Evolutionary conservation across 2,888 invertebrate species (phyloP), one percentile per base, ranked within the genome.

Genomic region (Cotesia congregata): DNA sequence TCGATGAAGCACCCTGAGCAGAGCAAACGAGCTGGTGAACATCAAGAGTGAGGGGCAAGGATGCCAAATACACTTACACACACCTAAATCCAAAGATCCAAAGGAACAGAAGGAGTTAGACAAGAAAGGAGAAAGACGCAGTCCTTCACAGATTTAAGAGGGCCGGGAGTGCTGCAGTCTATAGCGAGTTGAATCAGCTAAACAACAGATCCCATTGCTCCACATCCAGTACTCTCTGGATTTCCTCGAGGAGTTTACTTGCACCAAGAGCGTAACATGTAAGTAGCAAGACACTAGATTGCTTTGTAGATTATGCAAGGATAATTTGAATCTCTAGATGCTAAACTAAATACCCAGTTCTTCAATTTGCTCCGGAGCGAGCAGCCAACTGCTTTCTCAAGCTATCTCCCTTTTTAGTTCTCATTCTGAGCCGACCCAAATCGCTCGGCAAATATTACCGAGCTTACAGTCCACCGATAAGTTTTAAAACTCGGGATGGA

Each of bases 1-100:
- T 77, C 62, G 75, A 75, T 67, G 70, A 81, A 81, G 78, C 75
- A 40, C 62, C 7, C 50, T 50, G 50, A 50, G 50, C 50, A 6
- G 50, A 50, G 50, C 50, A 50, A 50, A 50, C 50, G 50, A 50
- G 50, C 50, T 50, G 50, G 50, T 50, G 50, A 50, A 50, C 50
- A 50, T 50, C 50, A 50, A 50, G 50, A 50, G 50, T 50, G 7
- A 9, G 12, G 12, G 12, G 50, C 2, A 50, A 7, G 7, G 12
- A 9, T 30, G 67, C 17, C 15, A 20, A 20, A 69, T 30, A 30
- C 50, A 50, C 12, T 50, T 50, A 50, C 12, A 50, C 12, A 50
- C 30, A 30, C 30, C 30, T 30, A 30, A 2, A 30, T 30, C 3
- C 30, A 3, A 30, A 30, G 30, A 30, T 30, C 4, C 30, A 30